Base-by-base conservation (phyloP, 2,888 invertebrate genomes). In the Eugnorisma glareosa region DNA sequence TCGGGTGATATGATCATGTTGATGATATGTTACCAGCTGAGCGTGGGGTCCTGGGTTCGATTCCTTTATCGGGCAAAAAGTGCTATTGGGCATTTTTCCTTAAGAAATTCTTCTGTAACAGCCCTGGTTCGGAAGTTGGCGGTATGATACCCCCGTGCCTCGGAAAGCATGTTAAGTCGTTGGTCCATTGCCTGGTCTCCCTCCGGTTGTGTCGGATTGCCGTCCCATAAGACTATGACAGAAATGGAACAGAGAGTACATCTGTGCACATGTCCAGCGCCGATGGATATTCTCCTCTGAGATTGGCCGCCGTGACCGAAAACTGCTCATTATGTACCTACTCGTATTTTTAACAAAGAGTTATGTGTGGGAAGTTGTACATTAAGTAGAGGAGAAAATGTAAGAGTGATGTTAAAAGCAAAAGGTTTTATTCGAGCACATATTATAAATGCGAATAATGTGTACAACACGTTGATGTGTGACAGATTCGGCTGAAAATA, bases 381-480 rank as follows among this genome's bases (percentile, higher is more conserved):
- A n/a, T 71, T 35, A 35, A 28, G 10, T 37, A 28, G 13, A 28
- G 24, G 0, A 61, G 6, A 61, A 37, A 40, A 40, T 63, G 11
- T 57, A 11, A 31, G 1, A n/a, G 15, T 18, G 1, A 18, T 45
- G 0, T 48, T 37, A 28, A 35, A 43, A 10, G 18, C 13, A 5
- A 73, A 72, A 43, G n/a, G 18, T 57, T 54, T 40, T n/a, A 35
- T 43, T 73, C 13, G 15, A n/a, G 28, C 5, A 51, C 31, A 48
- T 51, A 7, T 5, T 28, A 51, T 40, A 28, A 21, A 40, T 51
- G 35, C 3, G 15, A 54, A 54, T 51, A 64, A 66, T 54, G 24
- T 76, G 28, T 45, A 24, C 18, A 37, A 31, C 11, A 57, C 24
- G 21, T 31, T 45, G n/a, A 76, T 40, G 15, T 8, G 31, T 78